Evolutionary conservation across 1,140 invertebrate genomes (phyloP).

Genomic region (Oedothorax gibbosus): DNA sequence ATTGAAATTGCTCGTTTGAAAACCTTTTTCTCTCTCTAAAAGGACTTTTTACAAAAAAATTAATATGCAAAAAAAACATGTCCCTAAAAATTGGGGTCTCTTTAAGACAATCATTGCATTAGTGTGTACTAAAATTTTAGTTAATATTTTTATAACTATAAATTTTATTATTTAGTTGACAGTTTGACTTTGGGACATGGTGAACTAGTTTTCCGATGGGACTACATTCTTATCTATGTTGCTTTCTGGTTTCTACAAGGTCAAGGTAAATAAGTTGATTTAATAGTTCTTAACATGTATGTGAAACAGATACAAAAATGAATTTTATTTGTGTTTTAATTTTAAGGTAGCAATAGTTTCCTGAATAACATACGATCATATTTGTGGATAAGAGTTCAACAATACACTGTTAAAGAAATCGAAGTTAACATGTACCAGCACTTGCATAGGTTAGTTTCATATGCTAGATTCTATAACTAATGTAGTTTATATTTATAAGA

Average conservation of each 20-base stretch:
- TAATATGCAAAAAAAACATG: no score
- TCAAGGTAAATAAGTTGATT: constrained; percentile 63
- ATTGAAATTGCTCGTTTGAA: no score
- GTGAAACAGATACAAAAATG: neutral
- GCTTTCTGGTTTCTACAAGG: constrained; percentile 93
- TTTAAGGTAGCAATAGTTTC: constrained; percentile 75
- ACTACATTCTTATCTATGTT: constrained; percentile 88
- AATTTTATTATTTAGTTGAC: constrained; percentile 75
- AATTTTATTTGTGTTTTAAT: constrained; percentile 11
- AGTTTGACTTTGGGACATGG: constrained; percentile 74
- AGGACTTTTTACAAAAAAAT: no score
- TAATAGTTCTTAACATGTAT: neutral
- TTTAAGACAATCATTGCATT: no score
- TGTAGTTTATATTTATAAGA: neutral
- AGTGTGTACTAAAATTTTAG: no score
- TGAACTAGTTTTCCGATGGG: constrained; percentile 80
- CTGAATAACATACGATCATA: constrained; percentile 91
- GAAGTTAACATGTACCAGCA: constrained; percentile 86
- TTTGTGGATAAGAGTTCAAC: constrained; percentile 94
- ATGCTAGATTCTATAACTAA: neutral
- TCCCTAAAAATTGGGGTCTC: no score
- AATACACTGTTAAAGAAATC: constrained; percentile 92
- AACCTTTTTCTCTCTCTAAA: no score
- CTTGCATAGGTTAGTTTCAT: constrained; percentile 80
- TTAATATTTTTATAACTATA: neutral